phyloP scores from a whole-genome alignment of 2,888 invertebrate species.

The Eupithecia centaureata region DNA sequence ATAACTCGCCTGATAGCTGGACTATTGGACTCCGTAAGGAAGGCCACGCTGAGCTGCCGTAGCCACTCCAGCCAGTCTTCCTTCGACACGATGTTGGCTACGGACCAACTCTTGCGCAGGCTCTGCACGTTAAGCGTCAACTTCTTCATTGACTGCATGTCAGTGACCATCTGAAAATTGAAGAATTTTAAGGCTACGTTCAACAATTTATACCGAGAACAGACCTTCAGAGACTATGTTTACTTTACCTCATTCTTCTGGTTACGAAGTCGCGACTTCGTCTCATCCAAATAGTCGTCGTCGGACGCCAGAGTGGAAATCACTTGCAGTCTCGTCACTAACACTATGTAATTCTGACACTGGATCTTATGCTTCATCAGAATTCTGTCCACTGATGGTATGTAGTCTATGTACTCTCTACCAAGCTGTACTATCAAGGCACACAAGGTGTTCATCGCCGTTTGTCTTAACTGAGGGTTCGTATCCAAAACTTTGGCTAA shows the following conservation, averaged over 20 bases:
- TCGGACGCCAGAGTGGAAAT: constrained; percentile 91
- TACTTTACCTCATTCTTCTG: constrained; percentile 87
- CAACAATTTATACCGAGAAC: background rate
- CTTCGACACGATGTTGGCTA: constrained; percentile 94
- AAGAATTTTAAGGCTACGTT: background rate
- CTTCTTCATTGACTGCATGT: constrained; percentile 88
- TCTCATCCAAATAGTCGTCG: constrained; percentile 87
- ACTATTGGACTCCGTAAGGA: constrained; percentile 97
- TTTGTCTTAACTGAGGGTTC: constrained; percentile 88
- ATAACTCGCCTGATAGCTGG: constrained; percentile 89
- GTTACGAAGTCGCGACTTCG: constrained; percentile 86
- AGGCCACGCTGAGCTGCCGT: constrained; percentile 93
- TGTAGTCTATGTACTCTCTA: constrained; percentile 95
- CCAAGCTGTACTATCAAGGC: constrained; percentile 95
- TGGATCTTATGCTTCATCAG: constrained; percentile 91
- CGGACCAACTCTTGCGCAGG: constrained; percentile 94
- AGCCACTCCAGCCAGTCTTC: constrained; percentile 99
- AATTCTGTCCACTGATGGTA: constrained; percentile 95
- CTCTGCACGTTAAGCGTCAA: constrained; percentile 91
- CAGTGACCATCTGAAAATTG: constrained; percentile 61
- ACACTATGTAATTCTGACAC: constrained; percentile 90
- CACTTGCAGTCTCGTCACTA: constrained; percentile 89
- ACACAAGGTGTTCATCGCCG: constrained; percentile 96
- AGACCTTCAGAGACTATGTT: background rate
- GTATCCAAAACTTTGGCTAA: constrained; percentile 93